phyloP scores from a whole-genome alignment of 2,888 invertebrate species.

The Hofmannophila pseudospretella region DNA sequence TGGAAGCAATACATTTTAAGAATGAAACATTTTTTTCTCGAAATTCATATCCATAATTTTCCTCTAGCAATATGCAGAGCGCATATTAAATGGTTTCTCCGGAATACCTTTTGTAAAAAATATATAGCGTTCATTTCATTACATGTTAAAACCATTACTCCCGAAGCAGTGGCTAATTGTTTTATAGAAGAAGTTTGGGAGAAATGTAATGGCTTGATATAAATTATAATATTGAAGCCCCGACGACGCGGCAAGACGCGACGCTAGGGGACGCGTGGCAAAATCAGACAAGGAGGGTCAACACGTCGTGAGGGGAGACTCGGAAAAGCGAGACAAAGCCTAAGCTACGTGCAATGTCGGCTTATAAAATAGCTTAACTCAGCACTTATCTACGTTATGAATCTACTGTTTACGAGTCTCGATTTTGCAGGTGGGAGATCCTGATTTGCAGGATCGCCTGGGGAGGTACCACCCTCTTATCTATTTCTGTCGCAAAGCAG shows the following conservation, averaged over 20 bases:
- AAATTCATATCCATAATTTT: slow-evolving; percentile 4
- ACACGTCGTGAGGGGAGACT: slow-evolving; percentile 23
- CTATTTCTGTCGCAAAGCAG: no score
- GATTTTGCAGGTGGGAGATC: no score
- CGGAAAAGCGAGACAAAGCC: slow-evolving; percentile 13
- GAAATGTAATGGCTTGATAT: slow-evolving; percentile 35
- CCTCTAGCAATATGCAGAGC: not conserved
- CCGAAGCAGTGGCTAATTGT: no score
- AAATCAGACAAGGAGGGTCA: slow-evolving; percentile 54
- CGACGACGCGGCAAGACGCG: slow-evolving; percentile 17
- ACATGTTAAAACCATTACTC: slow-evolving; percentile 9
- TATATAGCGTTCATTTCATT: slow-evolving; percentile 13
- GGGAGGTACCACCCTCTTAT: no score
- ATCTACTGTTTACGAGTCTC: no score
- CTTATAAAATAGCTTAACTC: not conserved
- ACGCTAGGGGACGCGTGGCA: slow-evolving; percentile 31
- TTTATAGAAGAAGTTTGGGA: slow-evolving; percentile 22
- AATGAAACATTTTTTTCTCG: slow-evolving; percentile 2
- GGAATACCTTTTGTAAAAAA: slow-evolving; percentile 10
- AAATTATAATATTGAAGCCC: slow-evolving; percentile 54
- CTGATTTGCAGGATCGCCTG: no score
- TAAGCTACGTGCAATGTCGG: not conserved
- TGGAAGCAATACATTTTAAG: slow-evolving; percentile 13
- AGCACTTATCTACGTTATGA: no score
- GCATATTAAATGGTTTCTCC: not conserved